A percentile compares a stretch with the other conserved stretches of the same genome.
These are phyloP conservation scores for Trissolcus basalis DNA, from an alignment of 1,140 invertebrate genomes.

Conservation along the genomic window DNA sequence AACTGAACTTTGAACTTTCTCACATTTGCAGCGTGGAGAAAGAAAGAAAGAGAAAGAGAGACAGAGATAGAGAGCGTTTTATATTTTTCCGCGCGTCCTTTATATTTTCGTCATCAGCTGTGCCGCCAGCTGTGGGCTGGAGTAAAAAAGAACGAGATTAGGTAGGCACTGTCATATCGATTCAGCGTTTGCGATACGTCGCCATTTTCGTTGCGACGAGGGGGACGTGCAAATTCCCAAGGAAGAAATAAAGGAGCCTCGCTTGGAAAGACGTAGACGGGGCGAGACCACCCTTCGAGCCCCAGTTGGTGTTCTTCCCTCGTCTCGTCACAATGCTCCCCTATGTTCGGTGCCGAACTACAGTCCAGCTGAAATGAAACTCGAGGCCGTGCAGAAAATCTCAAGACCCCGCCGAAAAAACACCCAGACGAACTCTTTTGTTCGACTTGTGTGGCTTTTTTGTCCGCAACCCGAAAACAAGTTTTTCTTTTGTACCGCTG, in stretches of 20 bases:
- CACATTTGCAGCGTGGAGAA: conserved; percentile 14
- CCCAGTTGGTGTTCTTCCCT: conserved; percentile 36
- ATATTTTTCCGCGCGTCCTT: neutral
- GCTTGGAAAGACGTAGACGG: conserved; percentile 38
- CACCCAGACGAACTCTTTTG: conserved; percentile 40
- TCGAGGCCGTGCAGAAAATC: conserved; percentile 53
- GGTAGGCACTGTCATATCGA: conserved; percentile 49
- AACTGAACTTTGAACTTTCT: conserved; percentile 24
- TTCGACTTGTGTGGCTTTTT: conserved; percentile 34
- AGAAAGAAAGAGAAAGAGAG: too few species aligned
- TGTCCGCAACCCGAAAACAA: conserved; percentile 8
- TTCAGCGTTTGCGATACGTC: conserved; percentile 42
- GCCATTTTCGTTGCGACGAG: conserved; percentile 37
- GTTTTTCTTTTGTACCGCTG: conserved; percentile 21
- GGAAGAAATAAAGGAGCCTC: conserved; percentile 52
- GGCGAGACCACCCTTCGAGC: conserved; percentile 53
- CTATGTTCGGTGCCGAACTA: conserved; percentile 28
- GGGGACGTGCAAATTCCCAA: conserved; percentile 40
- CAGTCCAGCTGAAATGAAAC: conserved; percentile 51
- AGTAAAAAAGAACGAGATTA: conserved; percentile 32
- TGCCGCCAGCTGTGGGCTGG: conserved; percentile 34
- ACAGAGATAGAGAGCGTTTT: neutral
- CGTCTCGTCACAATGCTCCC: conserved; percentile 49
- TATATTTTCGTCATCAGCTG: conserved; percentile 31
- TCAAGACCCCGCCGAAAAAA: conserved; percentile 40